phyloP scores from a whole-genome alignment of 2,797 vertebrate genomes.

The Graptemys geographica region DNA sequence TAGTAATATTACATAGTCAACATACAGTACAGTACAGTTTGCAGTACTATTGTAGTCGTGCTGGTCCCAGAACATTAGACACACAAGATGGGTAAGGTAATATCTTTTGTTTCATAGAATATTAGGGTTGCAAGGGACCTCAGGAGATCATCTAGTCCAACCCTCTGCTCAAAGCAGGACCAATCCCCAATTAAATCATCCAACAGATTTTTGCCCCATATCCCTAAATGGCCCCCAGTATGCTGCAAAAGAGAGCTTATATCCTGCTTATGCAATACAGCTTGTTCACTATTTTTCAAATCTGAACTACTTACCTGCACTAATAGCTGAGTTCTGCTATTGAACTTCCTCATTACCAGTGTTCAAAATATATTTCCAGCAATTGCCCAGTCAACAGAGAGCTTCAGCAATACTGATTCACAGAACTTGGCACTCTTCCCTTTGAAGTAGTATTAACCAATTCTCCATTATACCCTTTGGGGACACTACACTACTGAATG shows the following conservation, averaged over 20 bases:
- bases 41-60: background rate
- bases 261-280: background rate
- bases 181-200: too few relatives aligned
- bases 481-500: background rate
- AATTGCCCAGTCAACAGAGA: fast-evolving
- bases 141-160: too few relatives aligned
- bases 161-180: too few relatives aligned
- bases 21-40: background rate
- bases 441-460: background rate
- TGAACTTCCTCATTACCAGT: background rate
- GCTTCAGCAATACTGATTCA: background rate
- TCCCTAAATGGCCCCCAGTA: background rate
- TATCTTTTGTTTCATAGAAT: background rate
- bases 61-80: background rate
- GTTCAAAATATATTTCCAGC: background rate
- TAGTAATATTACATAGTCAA: background rate
- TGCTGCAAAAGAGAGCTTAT: background rate
- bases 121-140: too few relatives aligned
- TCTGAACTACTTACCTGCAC: background rate
- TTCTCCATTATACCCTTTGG: background rate
- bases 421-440: background rate
- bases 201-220: too few relatives aligned
- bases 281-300: background rate
- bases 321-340: background rate
- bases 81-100: background rate